phyloP scores from a whole-genome alignment of 2,797 vertebrate genomes.

The Phaenicophaeus curvirostris region DNA sequence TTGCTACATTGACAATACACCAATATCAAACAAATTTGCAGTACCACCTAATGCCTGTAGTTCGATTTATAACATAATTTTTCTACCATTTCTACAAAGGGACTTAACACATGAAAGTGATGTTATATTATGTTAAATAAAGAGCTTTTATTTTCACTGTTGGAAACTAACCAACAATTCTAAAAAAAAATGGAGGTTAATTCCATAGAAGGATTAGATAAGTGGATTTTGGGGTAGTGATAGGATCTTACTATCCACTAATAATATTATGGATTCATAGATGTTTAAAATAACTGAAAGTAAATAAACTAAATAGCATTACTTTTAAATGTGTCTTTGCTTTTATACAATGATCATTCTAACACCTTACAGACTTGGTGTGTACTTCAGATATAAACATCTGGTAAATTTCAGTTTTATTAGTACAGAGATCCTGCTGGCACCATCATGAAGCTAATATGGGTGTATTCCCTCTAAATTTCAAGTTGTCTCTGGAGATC shows the following conservation, averaged over 20 bases:
- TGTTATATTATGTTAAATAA: neutral
- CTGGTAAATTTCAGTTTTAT: neutral
- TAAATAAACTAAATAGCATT: neutral
- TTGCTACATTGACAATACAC: neutral
- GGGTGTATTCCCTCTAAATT: neutral
- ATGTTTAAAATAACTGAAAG: neutral
- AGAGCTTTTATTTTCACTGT: neutral
- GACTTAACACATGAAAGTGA: accelerated
- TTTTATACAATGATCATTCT: neutral
- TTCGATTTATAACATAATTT: neutral
- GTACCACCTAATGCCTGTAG: neutral
- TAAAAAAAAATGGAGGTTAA: neutral
- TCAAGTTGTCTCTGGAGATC: neutral
- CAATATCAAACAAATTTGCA: neutral
- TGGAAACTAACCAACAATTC: neutral
- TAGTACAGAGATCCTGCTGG: neutral
- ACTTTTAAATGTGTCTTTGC: neutral
- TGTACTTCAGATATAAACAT: neutral
- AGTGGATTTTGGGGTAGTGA: neutral
- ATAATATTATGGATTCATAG: neutral
- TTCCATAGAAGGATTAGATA: neutral
- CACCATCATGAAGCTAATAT: neutral
- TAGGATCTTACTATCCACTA: neutral
- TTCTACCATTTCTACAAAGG: neutral
- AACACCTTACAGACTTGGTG: neutral